Evolutionary conservation across 2,113 vertebrate species (phyloP).

Genomic region (Neodon shergylaensis): DNA sequence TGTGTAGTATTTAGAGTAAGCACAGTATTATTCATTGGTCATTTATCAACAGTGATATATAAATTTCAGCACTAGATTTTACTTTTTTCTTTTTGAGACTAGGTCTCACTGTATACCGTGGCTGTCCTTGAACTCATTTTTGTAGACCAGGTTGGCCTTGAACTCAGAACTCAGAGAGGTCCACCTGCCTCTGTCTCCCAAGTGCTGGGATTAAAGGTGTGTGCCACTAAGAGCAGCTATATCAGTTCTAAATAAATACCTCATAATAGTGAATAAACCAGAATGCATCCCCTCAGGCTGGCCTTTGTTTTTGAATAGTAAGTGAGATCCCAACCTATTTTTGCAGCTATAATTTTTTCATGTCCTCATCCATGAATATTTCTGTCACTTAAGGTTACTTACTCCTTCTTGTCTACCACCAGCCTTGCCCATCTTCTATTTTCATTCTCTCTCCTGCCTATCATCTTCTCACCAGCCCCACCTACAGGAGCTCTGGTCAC

Average conservation of each 20-base stretch:
- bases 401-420: neutral
- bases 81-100: neutral
- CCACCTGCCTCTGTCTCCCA: neutral
- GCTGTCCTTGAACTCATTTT: neutral
- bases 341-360: neutral
- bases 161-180: neutral
- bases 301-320: neutral
- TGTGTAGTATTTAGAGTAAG: neutral
- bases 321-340: neutral
- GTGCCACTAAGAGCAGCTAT: too few species aligned
- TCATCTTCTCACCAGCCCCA: neutral
- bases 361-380: neutral
- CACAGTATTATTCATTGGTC: neutral
- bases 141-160: neutral
- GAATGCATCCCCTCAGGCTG: neutral
- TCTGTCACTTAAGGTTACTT: neutral
- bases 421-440: neutral
- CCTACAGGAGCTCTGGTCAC: neutral
- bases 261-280: neutral
- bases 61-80: slow-evolving; percentile 7
- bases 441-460: neutral
- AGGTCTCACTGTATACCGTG: neutral
- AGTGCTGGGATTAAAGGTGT: neutral
- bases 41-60: neutral
- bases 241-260: neutral